These are phyloP conservation scores for Tolypeutes matacus DNA, from an alignment of 2,797 vertebrate genomes.

Conservation along the genomic window DNA sequence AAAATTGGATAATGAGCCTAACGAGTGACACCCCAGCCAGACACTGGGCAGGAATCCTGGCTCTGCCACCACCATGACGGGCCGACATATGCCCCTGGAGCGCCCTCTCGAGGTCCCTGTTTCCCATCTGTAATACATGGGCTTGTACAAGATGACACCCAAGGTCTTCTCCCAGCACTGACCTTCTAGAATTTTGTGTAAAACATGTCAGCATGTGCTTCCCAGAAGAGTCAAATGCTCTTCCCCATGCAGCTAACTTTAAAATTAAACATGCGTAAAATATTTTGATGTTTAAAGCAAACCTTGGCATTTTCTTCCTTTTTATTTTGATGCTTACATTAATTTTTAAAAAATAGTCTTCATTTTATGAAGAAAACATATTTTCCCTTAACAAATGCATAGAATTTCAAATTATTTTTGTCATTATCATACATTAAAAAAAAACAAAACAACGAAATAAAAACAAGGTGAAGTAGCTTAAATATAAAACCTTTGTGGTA, in stretches of 20 bases:
- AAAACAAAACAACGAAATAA: background rate
- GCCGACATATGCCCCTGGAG: background rate
- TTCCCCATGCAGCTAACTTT: background rate
- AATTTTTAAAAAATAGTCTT: slow-evolving; percentile 45
- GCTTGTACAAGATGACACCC: background rate
- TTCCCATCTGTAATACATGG: background rate
- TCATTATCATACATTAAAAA: background rate
- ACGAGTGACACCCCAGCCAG: background rate
- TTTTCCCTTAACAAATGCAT: slow-evolving; percentile 21
- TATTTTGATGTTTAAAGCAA: slow-evolving; percentile 74
- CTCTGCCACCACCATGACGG: background rate
- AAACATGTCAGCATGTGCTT: background rate
- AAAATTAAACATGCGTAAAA: slow-evolving; percentile 37
- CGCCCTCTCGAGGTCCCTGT: background rate
- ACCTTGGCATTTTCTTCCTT: slow-evolving; percentile 52
- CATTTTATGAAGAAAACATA: slow-evolving; percentile 25
- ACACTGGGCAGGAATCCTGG: background rate
- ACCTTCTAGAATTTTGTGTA: slow-evolving; percentile 29
- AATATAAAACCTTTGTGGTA: background rate
- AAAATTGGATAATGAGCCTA: slow-evolving; percentile 55
- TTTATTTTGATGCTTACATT: slow-evolving; percentile 1
- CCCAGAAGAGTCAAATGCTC: background rate
- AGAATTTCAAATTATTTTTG: slow-evolving; percentile 37
- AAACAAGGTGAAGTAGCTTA: background rate
- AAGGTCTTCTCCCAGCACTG: background rate